Base-by-base conservation (phyloP, 2,113 vertebrate genomes). In the Chrysemys picta region DNA sequence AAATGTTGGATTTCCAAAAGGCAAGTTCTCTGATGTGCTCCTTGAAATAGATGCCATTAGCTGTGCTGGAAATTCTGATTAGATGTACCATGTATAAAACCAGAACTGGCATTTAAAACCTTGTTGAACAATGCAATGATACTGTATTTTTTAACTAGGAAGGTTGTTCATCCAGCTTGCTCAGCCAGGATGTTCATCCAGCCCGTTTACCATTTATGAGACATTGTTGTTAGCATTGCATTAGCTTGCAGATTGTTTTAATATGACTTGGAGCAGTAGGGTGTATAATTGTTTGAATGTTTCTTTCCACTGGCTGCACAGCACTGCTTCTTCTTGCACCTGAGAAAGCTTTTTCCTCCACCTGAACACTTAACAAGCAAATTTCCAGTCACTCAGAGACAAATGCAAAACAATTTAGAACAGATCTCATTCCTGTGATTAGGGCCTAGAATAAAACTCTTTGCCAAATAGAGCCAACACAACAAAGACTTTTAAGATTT, bases 241-340 rank as follows among this genome's bases (percentile, higher is more conserved):
- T 96, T 96, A 97, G 96, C 96, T 97, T 98, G 96, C 87, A 97
- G 93, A 97, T 97, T 97, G 87, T 97, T 98, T 96, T 97, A 97
- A 97, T 97, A 98, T 95, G 92, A 97, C 96, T 97, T 94, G 88
- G 62, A 97, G 96, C 96, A 98, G 80, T 96, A 97, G 86, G 94
- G 94, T 97, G 89, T 94, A 95, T 98, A 97, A 96, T 97, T 98
- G 93, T 96, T 91, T 95, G 90, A 97, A 95, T 97, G 93, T 96
- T 97, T 95, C 85, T 98, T 96, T 97, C 94, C 92, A 90, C 92
- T 97, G 92, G 88, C 89, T 97, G 91, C 94, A 96, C 93, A 95
- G 56, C 89, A 93, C 96, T 97, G 86, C 93, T 97, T 97, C 90
- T 95, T 95, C 82, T 87, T 95, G 95, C 92, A 97, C 93, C 97